Evolutionary conservation across 2,888 invertebrate species (phyloP).

Genomic region (Camponotus fellah): DNA sequence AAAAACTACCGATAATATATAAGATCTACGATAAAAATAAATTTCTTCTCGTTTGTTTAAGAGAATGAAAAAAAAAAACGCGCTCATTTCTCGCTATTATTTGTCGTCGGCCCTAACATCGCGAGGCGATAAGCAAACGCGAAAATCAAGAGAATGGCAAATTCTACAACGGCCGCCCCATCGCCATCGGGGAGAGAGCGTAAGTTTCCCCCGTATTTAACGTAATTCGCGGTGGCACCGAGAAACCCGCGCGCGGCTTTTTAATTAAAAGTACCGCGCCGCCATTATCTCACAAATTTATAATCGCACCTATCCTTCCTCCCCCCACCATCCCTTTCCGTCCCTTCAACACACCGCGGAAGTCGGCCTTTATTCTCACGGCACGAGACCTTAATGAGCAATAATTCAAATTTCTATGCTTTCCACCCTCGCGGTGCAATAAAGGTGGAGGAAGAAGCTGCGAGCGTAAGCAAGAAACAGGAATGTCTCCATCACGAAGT

Average conservation of each 20-base stretch:
- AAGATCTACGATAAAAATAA: background rate
- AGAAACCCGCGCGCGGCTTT: conserved; percentile 73
- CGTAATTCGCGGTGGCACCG: conserved; percentile 77
- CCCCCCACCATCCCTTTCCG: conserved; percentile 32
- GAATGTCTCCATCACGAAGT: conserved; percentile 34
- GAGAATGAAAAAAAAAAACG: background rate
- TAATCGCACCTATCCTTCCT: conserved; percentile 75
- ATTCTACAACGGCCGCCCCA: conserved; percentile 53
- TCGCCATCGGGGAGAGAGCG: conserved; percentile 22
- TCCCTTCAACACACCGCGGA: conserved; percentile 32
- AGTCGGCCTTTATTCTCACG: conserved; percentile 72
- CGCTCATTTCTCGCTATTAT: background rate
- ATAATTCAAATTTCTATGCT: conserved; percentile 77
- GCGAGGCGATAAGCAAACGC: background rate
- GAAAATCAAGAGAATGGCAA: conserved; percentile 41
- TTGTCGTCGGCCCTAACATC: background rate
- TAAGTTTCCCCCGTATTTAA: conserved; percentile 70
- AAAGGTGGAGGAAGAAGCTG: conserved; percentile 17
- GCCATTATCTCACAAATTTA: conserved; percentile 82
- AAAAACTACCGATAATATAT: background rate
- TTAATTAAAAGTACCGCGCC: conserved; percentile 82
- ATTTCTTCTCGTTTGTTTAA: background rate
- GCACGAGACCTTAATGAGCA: conserved; percentile 74
- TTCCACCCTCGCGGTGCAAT: conserved; percentile 17
- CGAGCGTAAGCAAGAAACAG: conserved; percentile 32